Base-by-base conservation (phyloP, 1,140 invertebrate species). In the Sarcophaga bullata region DNA sequence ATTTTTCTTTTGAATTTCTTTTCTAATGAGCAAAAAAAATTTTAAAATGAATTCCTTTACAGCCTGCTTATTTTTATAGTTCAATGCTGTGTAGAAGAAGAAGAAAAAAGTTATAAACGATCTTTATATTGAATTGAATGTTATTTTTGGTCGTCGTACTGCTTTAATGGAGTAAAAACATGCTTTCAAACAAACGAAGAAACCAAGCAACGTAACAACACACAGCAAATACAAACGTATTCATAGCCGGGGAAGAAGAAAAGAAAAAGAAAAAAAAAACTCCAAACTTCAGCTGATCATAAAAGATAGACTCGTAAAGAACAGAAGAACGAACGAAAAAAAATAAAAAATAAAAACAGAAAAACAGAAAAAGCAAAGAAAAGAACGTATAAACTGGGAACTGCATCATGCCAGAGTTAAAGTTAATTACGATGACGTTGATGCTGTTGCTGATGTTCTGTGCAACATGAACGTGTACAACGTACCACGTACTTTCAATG, bases 371-470 rank as follows among this genome's bases (percentile, higher is more conserved):
- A 52, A 19, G 47, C 47, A 47, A 73, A n/a, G 47, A 76, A n/a
- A 76, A 15, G 49, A 50, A 50, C 75, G 49, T 17, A 49, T 49
- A 49, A 52, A 17, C 48, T 47, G 48, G 48, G 48, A 78, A 19
- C 75, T 50, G 75, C 48, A 52, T 17, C 48, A 49, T 19, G n/a
- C 75, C 37, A 78, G 19, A 78, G 49, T 78, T 50, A 49, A 25
- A 78, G 48, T 78, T 78, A 78, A 78, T 78, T n/a, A 78, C 50
- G 48, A 78, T 78, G 75, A 78, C 75, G 75, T 78, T 78, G 75
- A 78, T 17, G 48, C 19, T 47, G 19, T 73, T 8, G 25, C 25
- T 37, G 25, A 37, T 37, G 25, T 37, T 15, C 13, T n/a, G 17
- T 68, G 62, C 62, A 68, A 19, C n/a, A 68, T 68, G 54, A n/a